Conservation (phyloP, 2,888 invertebrate species). For the Polyommatus icarus region DNA sequence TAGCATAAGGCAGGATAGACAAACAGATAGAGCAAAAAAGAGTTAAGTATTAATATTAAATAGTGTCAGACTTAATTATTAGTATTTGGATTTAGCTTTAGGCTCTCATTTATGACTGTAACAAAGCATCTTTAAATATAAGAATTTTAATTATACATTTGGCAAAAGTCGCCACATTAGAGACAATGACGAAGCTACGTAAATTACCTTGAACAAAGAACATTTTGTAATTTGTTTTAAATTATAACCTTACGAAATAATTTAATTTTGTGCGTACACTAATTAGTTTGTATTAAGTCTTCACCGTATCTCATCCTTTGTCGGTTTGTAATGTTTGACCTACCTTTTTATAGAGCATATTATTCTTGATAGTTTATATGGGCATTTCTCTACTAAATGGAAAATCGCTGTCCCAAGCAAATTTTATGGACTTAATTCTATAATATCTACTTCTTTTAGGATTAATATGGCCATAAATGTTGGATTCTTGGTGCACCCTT, state of each 20-base stretch:
- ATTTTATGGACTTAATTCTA: no score
- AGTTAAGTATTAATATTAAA: no score
- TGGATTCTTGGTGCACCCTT: no score
- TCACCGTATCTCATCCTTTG: neutral
- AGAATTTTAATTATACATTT: constrained; percentile 26
- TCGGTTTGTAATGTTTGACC: neutral
- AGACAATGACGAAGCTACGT: constrained; percentile 15
- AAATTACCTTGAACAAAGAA: constrained; percentile 25
- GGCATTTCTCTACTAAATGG: no score
- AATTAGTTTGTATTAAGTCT: neutral
- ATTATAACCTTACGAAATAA: constrained; percentile 21
- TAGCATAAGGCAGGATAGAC: no score
- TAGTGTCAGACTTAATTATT: neutral
- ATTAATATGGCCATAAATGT: no score
- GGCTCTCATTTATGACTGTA: neutral
- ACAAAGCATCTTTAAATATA: constrained; percentile 20
- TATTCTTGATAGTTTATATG: neutral
- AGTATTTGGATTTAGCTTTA: neutral
- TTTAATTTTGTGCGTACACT: neutral
- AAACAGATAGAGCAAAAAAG: no score
- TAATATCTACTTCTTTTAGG: no score
- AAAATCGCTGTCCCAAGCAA: no score
- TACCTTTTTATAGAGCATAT: neutral
- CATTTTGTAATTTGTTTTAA: constrained; percentile 21
- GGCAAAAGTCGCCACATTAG: constrained; percentile 24